Base-by-base conservation (phyloP, 1,140 invertebrate species). In the Eumeta japonica region DNA sequence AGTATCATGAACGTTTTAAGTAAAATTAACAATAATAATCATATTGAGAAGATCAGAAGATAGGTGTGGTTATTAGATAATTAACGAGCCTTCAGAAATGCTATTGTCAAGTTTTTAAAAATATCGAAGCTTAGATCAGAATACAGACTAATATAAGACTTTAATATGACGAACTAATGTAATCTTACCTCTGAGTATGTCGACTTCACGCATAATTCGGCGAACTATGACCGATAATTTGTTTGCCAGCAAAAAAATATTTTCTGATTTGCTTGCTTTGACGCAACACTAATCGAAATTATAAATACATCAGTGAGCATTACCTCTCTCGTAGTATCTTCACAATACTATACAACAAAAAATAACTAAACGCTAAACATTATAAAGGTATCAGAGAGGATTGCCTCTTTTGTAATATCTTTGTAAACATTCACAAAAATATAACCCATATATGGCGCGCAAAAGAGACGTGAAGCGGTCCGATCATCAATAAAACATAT, bases 401-500 rank as follows among this genome's bases (percentile, higher is more conserved):
- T n/a, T n/a, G n/a, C n/a, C n/a, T n/a, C n/a, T n/a, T n/a, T n/a
- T n/a, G n/a, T n/a, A n/a, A n/a, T n/a, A n/a, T n/a, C n/a, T n/a
- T n/a, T n/a, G n/a, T n/a, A n/a, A n/a, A n/a, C n/a, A n/a, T n/a
- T n/a, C n/a, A n/a, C n/a, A 24, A 66, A 62, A 16, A 56, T 37
- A 3, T 53, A 16, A 31, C 60, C 66, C 37, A 41, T 54, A 3
- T 35, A 27, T 5, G 51, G 35, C 19, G 64, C 53, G 9, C 58
- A 50, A 16, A 64, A 62, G 11, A 68, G 41, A 5, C 62, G 55
- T 1, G 55, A 47, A 1, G 61, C 60, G 5, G 64, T 64, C 64
- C 33, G 65, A 61, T 59, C 65, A 62, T 13, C 65, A 59, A 34
- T 66, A 68, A 37, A 64, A 68, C 31, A 62, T 35, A 28, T 66